Evolutionary conservation across 2,888 invertebrate species (phyloP).

Genomic region (Tiliacea aurago): DNA sequence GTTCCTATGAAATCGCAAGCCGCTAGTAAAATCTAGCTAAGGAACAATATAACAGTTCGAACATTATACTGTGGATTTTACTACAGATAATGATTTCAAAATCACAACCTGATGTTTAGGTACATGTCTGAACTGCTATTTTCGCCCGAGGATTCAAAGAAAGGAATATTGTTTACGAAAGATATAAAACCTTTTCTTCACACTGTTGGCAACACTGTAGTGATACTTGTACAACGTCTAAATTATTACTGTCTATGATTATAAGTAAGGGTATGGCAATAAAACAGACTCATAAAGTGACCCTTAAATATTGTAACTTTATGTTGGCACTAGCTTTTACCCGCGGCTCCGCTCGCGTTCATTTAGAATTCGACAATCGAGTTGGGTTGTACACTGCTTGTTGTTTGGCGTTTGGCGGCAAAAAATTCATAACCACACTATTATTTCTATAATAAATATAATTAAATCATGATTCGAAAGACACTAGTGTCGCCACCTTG

Average conservation of each 20-base stretch:
- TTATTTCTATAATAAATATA: no score
- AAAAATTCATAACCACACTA: no score
- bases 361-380: no score
- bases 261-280: conserved; percentile 62
- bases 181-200: conserved; percentile 50
- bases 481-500: no score
- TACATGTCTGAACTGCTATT: conserved; percentile 22
- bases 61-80: conserved; percentile 48
- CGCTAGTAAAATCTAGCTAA: conserved; percentile 25
- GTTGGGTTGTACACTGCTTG: no score
- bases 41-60: conserved; percentile 29
- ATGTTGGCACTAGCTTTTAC: no score
- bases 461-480: no score
- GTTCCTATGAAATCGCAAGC: neutral
- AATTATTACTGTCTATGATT: conserved; percentile 66
- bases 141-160: conserved; percentile 40
- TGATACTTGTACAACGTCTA: conserved; percentile 26
- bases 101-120: conserved; percentile 41
- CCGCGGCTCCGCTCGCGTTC: no score
- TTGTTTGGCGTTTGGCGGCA: no score
- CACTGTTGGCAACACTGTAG: conserved; percentile 63
- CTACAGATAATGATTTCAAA: conserved; percentile 55
- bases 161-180: conserved; percentile 45
- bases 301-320: conserved; percentile 59
- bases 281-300: conserved; percentile 66